Evolutionary conservation across 2,797 vertebrate genomes (phyloP).

Genomic region (Sardinella longiceps): DNA sequence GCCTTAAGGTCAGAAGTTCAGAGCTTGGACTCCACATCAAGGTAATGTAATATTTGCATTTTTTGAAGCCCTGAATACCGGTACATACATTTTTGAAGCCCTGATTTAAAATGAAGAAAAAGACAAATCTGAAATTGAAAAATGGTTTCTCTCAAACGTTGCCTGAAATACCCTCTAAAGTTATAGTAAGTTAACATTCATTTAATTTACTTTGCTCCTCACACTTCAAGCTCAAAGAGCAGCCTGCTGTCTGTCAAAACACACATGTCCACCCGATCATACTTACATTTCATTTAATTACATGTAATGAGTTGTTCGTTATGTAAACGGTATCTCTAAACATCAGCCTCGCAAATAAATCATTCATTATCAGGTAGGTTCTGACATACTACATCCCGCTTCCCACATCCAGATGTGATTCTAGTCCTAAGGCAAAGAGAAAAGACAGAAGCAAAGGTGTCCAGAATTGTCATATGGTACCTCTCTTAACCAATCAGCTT

Average conservation of each 20-base stretch:
- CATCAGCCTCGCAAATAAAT: not conserved
- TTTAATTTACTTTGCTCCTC: not conserved
- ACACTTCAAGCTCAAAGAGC: not conserved
- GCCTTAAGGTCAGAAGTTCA: not conserved
- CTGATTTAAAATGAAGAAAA: not conserved
- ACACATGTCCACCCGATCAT: not conserved
- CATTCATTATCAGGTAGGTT: not conserved
- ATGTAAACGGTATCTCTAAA: not conserved
- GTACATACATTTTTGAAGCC: not conserved
- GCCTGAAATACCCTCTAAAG: not conserved
- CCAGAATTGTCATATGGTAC: not conserved
- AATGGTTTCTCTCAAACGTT: not conserved
- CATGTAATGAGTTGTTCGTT: not conserved
- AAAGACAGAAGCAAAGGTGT: not conserved
- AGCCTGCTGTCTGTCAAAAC: not conserved
- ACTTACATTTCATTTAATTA: not conserved
- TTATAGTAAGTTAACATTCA: not conserved
- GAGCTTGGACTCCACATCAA: not conserved
- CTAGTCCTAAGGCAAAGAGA: not conserved
- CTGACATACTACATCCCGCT: not conserved
- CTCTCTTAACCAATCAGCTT: not conserved
- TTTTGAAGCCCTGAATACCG: not conserved
- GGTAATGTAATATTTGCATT: not conserved
- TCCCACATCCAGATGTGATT: not conserved
- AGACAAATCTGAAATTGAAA: not conserved